Evolutionary conservation across 2,113 vertebrate genomes (phyloP).

Genomic region (Heterochromis multidens): DNA sequence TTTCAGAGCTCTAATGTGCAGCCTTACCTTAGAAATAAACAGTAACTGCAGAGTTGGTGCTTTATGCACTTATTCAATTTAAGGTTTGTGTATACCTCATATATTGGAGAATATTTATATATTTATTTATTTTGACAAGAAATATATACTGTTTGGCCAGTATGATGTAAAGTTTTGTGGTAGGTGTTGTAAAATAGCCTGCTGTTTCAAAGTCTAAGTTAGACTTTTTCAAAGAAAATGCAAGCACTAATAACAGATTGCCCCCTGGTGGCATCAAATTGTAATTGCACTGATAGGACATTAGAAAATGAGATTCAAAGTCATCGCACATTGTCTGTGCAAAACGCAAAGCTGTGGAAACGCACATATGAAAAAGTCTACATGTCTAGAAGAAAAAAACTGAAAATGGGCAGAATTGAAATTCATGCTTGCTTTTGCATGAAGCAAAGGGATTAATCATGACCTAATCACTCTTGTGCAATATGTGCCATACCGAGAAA

Average conservation of each 20-base stretch:
- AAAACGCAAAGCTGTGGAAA: not conserved
- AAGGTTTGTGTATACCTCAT: not conserved
- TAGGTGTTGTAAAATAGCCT: not conserved
- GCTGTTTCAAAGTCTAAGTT: not conserved
- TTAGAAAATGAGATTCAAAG: not conserved
- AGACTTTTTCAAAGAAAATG: not conserved
- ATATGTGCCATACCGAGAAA: no score
- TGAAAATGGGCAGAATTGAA: not conserved
- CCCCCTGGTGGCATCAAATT: slow-evolving; percentile 23
- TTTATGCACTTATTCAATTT: not conserved
- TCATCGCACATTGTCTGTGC: not conserved
- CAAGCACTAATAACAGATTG: not conserved
- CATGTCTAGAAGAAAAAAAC: not conserved
- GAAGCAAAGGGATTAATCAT: not conserved
- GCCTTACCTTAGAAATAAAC: no score
- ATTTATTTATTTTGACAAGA: not conserved
- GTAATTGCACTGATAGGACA: not conserved
- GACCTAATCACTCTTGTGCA: not conserved
- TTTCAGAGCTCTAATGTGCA: no score
- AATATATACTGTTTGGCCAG: not conserved
- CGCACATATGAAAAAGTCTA: not conserved
- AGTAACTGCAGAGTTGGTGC: not conserved
- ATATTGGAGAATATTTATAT: fast-evolving
- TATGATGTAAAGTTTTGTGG: not conserved
- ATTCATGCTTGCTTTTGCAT: not conserved